Evolutionary conservation across 2,797 vertebrate species (phyloP).

Genomic region (Lateolabrax maculatus): DNA sequence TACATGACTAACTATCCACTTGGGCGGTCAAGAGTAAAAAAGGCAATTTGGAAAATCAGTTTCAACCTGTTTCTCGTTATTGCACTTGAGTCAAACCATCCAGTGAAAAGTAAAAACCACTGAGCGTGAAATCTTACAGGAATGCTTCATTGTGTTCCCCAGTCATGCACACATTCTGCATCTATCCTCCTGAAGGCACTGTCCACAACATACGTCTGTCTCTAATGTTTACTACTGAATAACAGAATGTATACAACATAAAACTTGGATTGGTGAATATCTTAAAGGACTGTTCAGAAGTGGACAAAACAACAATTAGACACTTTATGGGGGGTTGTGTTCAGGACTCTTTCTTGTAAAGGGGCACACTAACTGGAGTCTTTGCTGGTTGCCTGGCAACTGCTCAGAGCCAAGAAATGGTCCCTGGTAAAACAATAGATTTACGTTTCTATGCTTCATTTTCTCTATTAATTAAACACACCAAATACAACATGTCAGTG

Average conservation of each 20-base stretch:
- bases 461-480: no score
- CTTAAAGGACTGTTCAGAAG: no score
- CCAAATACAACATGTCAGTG: no score
- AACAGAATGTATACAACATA: neutral
- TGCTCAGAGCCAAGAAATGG: no score
- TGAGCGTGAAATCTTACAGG: slow-evolving; percentile 36
- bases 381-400: neutral
- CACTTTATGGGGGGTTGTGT: neutral
- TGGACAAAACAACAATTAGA: no score
- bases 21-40: slow-evolving; percentile 40
- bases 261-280: no score
- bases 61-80: slow-evolving; percentile 42
- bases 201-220: neutral
- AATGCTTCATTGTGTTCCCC: neutral
- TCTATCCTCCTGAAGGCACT: neutral
- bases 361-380: neutral
- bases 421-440: no score
- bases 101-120: slow-evolving; percentile 29
- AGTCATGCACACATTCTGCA: slow-evolving; percentile 13
- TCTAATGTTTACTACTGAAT: neutral
- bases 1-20: neutral
- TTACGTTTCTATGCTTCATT: no score
- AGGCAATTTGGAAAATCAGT: slow-evolving; percentile 42
- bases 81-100: slow-evolving; percentile 13
- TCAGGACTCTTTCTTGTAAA: neutral